These are phyloP conservation scores for Microtus montanus DNA, from an alignment of 2,113 vertebrate genomes.

Conservation along the genomic window DNA sequence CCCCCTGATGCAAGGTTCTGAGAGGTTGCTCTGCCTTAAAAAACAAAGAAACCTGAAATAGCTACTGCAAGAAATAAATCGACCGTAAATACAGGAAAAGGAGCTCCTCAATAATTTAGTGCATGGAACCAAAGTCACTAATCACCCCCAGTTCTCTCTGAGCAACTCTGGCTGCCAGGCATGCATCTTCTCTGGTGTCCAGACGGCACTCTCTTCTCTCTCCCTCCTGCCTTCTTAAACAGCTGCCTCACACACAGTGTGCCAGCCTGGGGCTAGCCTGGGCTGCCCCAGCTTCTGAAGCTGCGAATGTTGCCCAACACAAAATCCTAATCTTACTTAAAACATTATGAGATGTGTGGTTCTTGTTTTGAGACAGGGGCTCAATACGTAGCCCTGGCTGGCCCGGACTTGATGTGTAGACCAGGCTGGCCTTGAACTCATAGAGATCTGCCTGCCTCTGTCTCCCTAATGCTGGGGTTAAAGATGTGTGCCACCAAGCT, in stretches of 20 bases:
- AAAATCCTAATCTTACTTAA: not conserved
- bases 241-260: accelerated
- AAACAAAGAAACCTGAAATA: not conserved
- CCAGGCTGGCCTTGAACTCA: not conserved
- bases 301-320: not conserved
- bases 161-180: not conserved
- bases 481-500: not conserved
- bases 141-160: not conserved
- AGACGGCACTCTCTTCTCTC: accelerated
- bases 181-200: not conserved
- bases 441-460: not conserved
- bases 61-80: slow-evolving; percentile 56
- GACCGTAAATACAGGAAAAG: not conserved
- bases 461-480: not conserved
- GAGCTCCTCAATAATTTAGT: slow-evolving; percentile 46
- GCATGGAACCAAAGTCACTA: not conserved
- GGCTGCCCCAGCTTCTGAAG: not conserved
- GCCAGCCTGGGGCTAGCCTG: not conserved
- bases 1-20: slow-evolving; percentile 23
- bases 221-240: not conserved
- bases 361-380: not conserved
- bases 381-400: not conserved
- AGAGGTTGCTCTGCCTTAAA: slow-evolving; percentile 11
- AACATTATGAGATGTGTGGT: not conserved
- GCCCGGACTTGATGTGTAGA: not conserved